phyloP scores from a whole-genome alignment of 2,888 invertebrate species.

The Drosophila leonis region DNA sequence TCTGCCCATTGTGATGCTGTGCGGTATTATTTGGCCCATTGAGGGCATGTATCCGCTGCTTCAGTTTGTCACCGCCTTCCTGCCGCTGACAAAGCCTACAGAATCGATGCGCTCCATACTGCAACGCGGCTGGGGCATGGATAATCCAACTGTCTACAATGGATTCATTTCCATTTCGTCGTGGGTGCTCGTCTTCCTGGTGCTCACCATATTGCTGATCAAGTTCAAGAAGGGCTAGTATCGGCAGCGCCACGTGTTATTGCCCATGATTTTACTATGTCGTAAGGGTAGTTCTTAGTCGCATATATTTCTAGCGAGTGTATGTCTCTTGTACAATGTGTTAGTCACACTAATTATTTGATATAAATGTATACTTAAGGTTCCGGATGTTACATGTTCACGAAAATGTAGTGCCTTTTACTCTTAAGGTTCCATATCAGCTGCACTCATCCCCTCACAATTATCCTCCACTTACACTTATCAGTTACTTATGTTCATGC shows the following conservation, averaged over 20 bases:
- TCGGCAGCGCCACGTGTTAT: constrained; percentile 7
- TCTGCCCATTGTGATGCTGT: constrained; percentile 93
- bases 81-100: constrained; percentile 95
- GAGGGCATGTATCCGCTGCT: constrained; percentile 94
- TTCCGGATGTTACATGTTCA: constrained; percentile 69
- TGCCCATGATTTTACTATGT: constrained; percentile 75
- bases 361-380: constrained; percentile 48
- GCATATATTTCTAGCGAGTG: constrained; percentile 30
- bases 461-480: background rate
- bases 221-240: constrained; percentile 93
- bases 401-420: constrained; percentile 69
- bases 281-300: constrained; percentile 66
- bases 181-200: constrained; percentile 93
- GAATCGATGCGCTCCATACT: constrained; percentile 94
- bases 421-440: constrained; percentile 35
- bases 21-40: constrained; percentile 97
- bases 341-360: constrained; percentile 40
- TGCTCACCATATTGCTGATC: constrained; percentile 90
- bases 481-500: constrained; percentile 7
- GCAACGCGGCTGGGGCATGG: constrained; percentile 93
- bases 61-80: constrained; percentile 89
- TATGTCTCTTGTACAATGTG: constrained; percentile 48
- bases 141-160: constrained; percentile 90
- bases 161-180: constrained; percentile 92
- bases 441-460: constrained; percentile 5